Conservation (phyloP, 53 echinoderm and acorn worm species). For the Paelopatides confundens region DNA sequence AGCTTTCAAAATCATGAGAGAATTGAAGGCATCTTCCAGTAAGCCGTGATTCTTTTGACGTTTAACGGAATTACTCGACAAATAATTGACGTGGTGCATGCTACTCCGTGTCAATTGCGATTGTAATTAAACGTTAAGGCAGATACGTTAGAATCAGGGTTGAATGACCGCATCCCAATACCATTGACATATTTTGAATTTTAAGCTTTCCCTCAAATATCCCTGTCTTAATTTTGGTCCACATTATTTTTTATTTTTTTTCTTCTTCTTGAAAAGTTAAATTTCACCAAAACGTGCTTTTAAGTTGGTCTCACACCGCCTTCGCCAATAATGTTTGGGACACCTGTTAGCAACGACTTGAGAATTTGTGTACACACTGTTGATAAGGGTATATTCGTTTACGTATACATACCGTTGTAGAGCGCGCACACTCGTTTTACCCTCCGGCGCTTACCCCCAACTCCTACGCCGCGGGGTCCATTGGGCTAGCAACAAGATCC, state of each 20-base stretch:
- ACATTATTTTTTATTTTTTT: neutral
- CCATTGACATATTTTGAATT: slow-evolving; percentile 24
- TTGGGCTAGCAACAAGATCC: slow-evolving; percentile 21
- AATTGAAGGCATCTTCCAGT: neutral
- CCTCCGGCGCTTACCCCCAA: slow-evolving; percentile 42
- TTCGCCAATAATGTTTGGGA: neutral
- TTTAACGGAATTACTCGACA: slow-evolving; percentile 9
- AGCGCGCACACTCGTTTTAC: neutral
- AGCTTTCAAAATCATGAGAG: neutral
- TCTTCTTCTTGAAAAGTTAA: slow-evolving; percentile 15
- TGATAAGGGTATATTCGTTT: neutral
- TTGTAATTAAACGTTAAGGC: slow-evolving; percentile 17
- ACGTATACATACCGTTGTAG: neutral
- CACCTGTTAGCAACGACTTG: slow-evolving; percentile 40
- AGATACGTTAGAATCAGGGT: neutral
- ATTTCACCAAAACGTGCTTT: slow-evolving; percentile 40
- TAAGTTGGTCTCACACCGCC: neutral
- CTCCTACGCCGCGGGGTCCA: slow-evolving; percentile 47
- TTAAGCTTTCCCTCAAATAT: slow-evolving; percentile 8
- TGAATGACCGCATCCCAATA: slow-evolving; percentile 34
- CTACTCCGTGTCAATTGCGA: slow-evolving; percentile 12
- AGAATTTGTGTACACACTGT: neutral
- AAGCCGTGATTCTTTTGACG: slow-evolving; percentile 44
- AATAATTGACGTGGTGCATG: slow-evolving; percentile 32
- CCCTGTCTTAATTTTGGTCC: slow-evolving; percentile 11